Conservation (phyloP, 1,140 invertebrate species). For the Dinothrombium tinctorium region DNA sequence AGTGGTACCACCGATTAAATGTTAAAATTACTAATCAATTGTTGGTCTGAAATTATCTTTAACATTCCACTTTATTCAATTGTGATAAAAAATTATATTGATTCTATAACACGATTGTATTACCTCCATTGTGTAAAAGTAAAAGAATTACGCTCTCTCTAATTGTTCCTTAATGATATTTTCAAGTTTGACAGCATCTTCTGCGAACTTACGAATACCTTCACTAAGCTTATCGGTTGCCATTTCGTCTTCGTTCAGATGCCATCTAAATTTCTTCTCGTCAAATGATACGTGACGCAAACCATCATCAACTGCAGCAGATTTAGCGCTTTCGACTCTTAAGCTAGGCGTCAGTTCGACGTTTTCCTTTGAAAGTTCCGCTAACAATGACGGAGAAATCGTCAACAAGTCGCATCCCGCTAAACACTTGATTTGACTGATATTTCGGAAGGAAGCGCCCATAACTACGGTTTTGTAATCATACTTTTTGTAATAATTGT, state of each 20-base stretch:
- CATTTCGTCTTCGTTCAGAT: conserved; percentile 95
- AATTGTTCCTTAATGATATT: conserved; percentile 29
- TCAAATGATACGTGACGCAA: conserved; percentile 47
- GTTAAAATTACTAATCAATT: too few relatives aligned
- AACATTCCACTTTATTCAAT: too few relatives aligned
- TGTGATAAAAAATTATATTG: too few relatives aligned
- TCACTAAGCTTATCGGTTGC: conserved; percentile 89
- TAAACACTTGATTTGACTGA: conserved; percentile 72
- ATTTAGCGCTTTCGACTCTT: conserved; percentile 1
- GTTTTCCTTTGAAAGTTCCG: conserved; percentile 7
- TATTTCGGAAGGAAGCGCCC: conserved; percentile 96
- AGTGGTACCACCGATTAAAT: too few relatives aligned
- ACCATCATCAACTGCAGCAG: conserved; percentile 20
- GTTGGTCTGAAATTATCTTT: too few relatives aligned
- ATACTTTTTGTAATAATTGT: conserved; percentile 98
- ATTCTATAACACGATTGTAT: too few relatives aligned
- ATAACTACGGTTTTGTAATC: conserved; percentile 93
- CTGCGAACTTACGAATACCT: conserved; percentile 87
- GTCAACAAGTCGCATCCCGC: conserved; percentile 94
- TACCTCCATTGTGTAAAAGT: too few relatives aligned
- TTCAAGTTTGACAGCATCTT: conserved; percentile 71
- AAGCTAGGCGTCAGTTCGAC: not conserved
- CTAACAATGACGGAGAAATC: conserved; percentile 27
- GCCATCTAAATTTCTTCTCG: conserved; percentile 68
- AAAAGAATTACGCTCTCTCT: too few relatives aligned